Evolutionary conservation across 2,888 invertebrate genomes (phyloP), one percentile per base, ranked within the genome.

Genomic region (Leptopilina syphax): DNA sequence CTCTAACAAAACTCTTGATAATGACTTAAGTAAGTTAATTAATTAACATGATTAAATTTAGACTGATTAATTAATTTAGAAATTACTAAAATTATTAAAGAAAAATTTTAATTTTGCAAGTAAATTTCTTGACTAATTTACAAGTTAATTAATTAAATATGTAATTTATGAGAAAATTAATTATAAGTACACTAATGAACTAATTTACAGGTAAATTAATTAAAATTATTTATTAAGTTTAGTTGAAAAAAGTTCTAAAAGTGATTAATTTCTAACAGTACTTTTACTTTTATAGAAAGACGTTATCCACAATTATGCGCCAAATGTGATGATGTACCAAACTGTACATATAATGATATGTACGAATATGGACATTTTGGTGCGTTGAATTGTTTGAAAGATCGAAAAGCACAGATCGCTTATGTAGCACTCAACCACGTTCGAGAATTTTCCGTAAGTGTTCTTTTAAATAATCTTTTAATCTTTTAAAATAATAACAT

Each of bases 301-400:
- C 92, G 92, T 10, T 94, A 92, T 91, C 92, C 93, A 0, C 92
- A 92, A 13, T 91, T 96, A 0, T 95, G 95, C 88, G 90, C 93
- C 0, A 92, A 95, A 13, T 95, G 95, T 88, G 93, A 94, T 34
- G 81, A 87, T n/a, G 81, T 81, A 0, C 70, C 50, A 4, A 80
- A 81, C 6, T 93, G 93, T 83, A 83, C 82, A 10, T 92, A 92
- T 79, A 79, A 73, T 7, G 91, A 91, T 78, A 92, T 91, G 65
- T 89, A 88, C 0, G 91, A 92, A 83, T 92, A 95, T 87, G 93
- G 94, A 0, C 95, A 95, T 87, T 92, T 93, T 65, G 95, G 95
- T 8, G 95, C 95, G 0, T 90, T 96, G 81, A 92, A 94, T 82
- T 96, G 96, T 86, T 86, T 96, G 79, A 90, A 90, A 60, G 87